Evolutionary conservation across 2,797 vertebrate genomes (phyloP), one percentile per base, ranked within the genome.

Genomic region (Pseudotriccus pelzelni): DNA sequence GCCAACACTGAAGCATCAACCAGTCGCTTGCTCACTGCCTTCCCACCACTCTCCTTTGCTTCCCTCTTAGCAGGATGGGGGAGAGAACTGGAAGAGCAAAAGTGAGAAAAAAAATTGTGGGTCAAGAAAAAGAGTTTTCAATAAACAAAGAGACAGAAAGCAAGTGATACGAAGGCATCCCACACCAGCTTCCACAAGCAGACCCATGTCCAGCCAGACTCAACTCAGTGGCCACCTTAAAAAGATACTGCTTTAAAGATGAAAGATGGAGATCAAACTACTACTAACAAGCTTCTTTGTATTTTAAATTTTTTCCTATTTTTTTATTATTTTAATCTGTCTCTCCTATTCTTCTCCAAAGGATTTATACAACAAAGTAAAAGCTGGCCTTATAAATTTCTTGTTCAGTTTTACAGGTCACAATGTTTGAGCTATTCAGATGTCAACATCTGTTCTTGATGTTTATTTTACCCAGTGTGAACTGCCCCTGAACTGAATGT

Each of bases 231-330:
- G 2, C 10, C 53, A 3, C 22, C 73, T 76, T 32, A 25, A 49
- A 62, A 62, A 70, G 2, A 49, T 74, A 28, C 41, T 79, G 9
- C 12, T 47, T 20, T 66, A 24, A 70, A 50, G n/a, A n/a, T 23
- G 13, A 13, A 68, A 69, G 30, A 15, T 8, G 36, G 9, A 58
- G 7, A 24, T 60, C 43, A 53, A 55, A 34, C 7, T 34, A 14
- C 10, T 8, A 20, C 22, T 39, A 67, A 58, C 5, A 36, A 75
- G 6, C 7, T 46, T 79, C 13, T 18, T 41, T 59, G 4, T 37
- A 7, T 27, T 1, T 69, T 46, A 1, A 7, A 11, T 14, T 12
- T 24, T 8, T 24, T 32, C 39, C 19, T 3, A 0, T 32, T 56
- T 27, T 50, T 50, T 21, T 39, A 25, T 32, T 63, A n/a, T 50